A percentile compares a stretch with the other conserved stretches of the same genome.
Conservation (phyloP, 2,113 vertebrate genomes). For the Myotis davidii region DNA sequence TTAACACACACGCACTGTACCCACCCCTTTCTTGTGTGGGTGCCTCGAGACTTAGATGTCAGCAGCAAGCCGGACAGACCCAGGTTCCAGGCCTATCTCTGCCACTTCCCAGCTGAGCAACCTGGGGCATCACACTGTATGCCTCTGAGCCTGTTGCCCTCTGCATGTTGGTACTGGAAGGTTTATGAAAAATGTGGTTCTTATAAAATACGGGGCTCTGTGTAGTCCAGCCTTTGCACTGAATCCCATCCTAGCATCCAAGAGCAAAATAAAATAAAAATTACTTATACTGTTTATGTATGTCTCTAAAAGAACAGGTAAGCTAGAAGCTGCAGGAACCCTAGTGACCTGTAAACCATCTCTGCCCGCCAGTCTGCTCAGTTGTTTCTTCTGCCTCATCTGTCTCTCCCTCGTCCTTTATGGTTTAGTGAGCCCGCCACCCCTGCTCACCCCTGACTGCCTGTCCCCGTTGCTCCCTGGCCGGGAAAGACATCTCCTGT, state of each 20-base stretch:
- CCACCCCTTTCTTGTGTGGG: neutral
- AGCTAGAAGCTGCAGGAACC: neutral
- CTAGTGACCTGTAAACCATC: too few species aligned
- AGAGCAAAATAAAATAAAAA: too few species aligned
- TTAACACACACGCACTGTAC: neutral
- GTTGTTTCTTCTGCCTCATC: fast-evolving
- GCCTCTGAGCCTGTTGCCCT: neutral
- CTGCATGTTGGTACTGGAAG: neutral
- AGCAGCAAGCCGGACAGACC: neutral
- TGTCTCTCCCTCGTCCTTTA: neutral
- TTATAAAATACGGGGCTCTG: neutral
- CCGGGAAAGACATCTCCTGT: too few species aligned
- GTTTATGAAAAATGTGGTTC: neutral
- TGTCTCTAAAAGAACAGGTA: neutral
- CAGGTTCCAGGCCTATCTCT: neutral
- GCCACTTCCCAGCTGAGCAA: neutral
- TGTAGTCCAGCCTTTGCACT: neutral
- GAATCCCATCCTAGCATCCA: neutral
- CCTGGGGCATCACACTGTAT: neutral
- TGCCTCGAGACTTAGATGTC: neutral
- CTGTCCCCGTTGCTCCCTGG: neutral
- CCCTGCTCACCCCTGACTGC: neutral
- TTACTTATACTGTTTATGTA: neutral
- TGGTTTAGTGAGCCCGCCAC: too few species aligned
- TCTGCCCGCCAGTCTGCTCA: fast-evolving